Evolutionary conservation across 2,888 invertebrate species (phyloP).

Genomic region (Gastrophysa polygoni): DNA sequence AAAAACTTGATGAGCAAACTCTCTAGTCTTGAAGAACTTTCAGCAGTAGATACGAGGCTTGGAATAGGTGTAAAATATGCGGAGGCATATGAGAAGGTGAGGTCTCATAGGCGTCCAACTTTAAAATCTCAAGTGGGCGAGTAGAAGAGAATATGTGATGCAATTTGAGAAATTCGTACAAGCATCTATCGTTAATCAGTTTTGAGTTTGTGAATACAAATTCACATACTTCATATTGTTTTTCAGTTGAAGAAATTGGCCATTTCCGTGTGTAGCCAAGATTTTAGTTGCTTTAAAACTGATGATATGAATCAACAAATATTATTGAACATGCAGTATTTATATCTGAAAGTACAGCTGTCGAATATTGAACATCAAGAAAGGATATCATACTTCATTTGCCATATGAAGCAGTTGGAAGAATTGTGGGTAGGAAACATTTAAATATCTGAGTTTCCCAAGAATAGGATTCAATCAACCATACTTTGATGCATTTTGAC

Average conservation of each 20-base stretch:
- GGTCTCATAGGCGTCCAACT: too few species aligned
- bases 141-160: too few species aligned
- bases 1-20: conserved; percentile 25
- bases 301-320: too few species aligned
- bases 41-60: conserved; percentile 32
- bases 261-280: conserved; percentile 22
- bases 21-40: conserved; percentile 25
- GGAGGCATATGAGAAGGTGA: conserved; percentile 24
- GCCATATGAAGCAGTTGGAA: conserved; percentile 22
- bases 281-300: too few species aligned
- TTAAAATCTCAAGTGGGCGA: too few species aligned
- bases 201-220: too few species aligned
- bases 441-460: background rate
- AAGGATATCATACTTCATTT: conserved; percentile 11
- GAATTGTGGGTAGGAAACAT: conserved; percentile 29
- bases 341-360: conserved; percentile 22
- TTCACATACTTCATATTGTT: too few species aligned
- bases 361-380: conserved; percentile 12
- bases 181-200: too few species aligned
- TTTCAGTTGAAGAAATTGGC: conserved; percentile 30
- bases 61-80: conserved; percentile 21
- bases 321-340: conserved; percentile 16
- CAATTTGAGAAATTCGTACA: too few species aligned
- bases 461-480: background rate
- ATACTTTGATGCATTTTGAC: too few species aligned